These are phyloP conservation scores for Belonocnema kinseyi DNA, from an alignment of 1,140 invertebrate species.

Conservation along the genomic window DNA sequence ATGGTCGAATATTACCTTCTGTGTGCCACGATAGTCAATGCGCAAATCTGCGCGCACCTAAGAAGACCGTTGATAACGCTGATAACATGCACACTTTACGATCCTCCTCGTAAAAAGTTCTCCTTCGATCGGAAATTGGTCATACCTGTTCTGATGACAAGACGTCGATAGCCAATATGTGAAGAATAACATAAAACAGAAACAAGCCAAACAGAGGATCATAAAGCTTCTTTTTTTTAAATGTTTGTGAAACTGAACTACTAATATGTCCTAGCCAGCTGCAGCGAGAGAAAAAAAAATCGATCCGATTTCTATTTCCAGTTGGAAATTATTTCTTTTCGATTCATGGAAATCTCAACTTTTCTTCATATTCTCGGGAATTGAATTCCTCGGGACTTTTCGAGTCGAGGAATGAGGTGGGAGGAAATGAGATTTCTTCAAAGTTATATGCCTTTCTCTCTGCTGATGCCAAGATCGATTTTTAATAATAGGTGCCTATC, in stretches of 20 bases:
- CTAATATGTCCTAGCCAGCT: too few relatives aligned
- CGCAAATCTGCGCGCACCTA: constrained; percentile 32
- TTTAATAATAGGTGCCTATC: not conserved
- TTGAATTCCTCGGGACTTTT: constrained; percentile 11
- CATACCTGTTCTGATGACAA: too few relatives aligned
- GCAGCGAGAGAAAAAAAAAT: not conserved
- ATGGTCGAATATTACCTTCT: constrained; percentile 63
- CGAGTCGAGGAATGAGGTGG: not conserved
- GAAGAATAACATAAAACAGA: too few relatives aligned
- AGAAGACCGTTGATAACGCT: constrained; percentile 24
- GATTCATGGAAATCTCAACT: not conserved
- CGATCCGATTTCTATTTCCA: constrained; percentile 4
- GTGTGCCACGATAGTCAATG: constrained; percentile 56
- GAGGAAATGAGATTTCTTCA: constrained; percentile 29
- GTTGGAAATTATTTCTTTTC: constrained; percentile 1
- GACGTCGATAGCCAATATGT: too few relatives aligned
- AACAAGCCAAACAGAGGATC: too few relatives aligned
- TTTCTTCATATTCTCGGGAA: constrained; percentile 2
- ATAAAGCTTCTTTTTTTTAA: too few relatives aligned
- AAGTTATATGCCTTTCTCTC: constrained; percentile 9
- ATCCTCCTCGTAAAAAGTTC: not conserved
- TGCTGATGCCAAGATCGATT: not conserved
- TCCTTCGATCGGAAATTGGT: constrained; percentile 33
- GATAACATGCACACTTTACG: constrained; percentile 34
- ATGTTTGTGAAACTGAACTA: too few relatives aligned